Conservation (phyloP, 2,888 invertebrate genomes). For the Synergus laeviventris region DNA sequence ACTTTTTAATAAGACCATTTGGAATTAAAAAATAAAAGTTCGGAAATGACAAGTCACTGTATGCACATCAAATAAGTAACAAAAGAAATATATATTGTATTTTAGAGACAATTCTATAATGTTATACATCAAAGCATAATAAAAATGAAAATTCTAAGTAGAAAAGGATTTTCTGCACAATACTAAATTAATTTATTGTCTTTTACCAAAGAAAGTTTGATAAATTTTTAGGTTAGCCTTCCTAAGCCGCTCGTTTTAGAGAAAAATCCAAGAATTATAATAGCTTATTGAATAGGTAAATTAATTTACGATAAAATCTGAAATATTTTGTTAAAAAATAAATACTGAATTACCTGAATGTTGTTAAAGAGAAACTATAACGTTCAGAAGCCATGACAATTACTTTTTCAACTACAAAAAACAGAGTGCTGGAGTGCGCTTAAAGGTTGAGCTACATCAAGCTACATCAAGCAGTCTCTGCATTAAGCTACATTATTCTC, state of each 20-base stretch:
- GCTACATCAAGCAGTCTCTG: not conserved
- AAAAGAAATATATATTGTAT: not conserved
- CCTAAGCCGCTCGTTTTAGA: not conserved
- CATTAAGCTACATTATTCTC: not conserved
- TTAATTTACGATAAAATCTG: not conserved
- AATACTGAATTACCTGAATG: conserved; percentile 81
- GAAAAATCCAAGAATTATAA: not conserved
- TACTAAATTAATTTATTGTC: not conserved
- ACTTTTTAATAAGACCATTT: no score
- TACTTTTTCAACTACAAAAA: conserved; percentile 71
- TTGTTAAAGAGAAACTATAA: conserved; percentile 97
- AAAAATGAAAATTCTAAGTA: not conserved
- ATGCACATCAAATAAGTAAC: not conserved
- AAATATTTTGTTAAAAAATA: not conserved
- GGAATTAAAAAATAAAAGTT: not conserved
- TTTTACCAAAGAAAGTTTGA: not conserved
- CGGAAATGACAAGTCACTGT: conserved; percentile 7
- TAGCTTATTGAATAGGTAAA: not conserved
- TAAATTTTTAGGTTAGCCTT: conserved; percentile 7
- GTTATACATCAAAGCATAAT: not conserved
- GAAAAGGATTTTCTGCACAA: not conserved
- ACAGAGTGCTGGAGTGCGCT: no score
- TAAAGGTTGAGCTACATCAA: not conserved
- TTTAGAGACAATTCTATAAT: not conserved
- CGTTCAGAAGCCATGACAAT: conserved; percentile 93